These are phyloP conservation scores for Indicator maculatus DNA, from an alignment of 2,113 vertebrate species.

Conservation along the genomic window DNA sequence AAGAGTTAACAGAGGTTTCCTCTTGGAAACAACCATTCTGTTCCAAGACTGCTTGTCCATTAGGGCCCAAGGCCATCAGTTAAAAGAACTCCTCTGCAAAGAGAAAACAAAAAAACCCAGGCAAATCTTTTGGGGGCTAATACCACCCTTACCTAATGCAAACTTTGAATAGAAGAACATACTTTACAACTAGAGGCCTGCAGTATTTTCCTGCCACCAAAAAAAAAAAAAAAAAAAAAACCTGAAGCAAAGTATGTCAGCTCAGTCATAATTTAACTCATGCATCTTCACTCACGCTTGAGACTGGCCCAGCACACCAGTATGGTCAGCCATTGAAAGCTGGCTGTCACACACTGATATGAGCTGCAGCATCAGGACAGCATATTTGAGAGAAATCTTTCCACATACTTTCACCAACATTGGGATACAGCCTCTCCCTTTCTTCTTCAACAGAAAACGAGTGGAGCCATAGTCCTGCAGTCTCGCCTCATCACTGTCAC, in stretches of 20 bases:
- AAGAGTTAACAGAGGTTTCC: background rate
- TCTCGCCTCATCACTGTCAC: background rate
- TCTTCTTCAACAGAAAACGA: background rate
- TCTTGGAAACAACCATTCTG: background rate
- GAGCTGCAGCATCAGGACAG: background rate
- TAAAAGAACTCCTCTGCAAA: background rate
- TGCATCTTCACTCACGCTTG: accelerated
- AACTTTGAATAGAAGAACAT: background rate
- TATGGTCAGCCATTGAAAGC: background rate
- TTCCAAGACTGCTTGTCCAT: background rate
- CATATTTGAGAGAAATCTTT: background rate
- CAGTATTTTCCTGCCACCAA: background rate
- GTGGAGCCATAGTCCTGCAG: background rate
- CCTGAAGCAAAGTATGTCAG: background rate
- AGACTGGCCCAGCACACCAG: background rate
- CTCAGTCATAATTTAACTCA: background rate
- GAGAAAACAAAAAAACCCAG: background rate
- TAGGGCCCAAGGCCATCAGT: background rate
- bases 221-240: background rate
- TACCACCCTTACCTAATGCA: background rate
- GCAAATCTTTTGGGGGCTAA: background rate
- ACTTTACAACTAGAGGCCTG: background rate
- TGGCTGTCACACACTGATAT: accelerated
- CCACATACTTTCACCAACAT: accelerated
- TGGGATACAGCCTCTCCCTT: accelerated